Conservation (phyloP, 2,113 vertebrate genomes). For the Trogon surrucura region DNA sequence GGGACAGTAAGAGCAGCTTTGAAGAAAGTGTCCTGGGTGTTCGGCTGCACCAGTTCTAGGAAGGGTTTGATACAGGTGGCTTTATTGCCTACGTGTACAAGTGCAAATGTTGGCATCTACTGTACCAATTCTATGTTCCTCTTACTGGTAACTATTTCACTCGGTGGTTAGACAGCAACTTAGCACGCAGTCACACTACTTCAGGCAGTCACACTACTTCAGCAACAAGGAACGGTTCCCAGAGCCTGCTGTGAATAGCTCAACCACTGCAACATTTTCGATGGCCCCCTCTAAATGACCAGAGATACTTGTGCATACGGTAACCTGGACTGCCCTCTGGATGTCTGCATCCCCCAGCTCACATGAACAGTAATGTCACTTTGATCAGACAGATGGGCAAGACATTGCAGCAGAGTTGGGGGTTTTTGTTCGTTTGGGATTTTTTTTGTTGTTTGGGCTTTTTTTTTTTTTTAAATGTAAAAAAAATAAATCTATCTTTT, state of each 20-base stretch:
- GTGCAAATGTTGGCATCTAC: neutral
- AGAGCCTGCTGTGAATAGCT: neutral
- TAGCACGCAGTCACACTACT: neutral
- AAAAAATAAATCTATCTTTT: neutral
- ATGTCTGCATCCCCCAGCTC: neutral
- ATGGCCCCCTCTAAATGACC: neutral
- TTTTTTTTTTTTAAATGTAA: too few species aligned
- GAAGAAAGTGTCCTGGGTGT: neutral
- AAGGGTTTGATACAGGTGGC: neutral
- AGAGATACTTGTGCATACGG: neutral
- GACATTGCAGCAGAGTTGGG: neutral
- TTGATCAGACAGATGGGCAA: neutral
- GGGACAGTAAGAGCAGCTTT: neutral
- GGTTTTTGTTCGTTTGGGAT: too few species aligned
- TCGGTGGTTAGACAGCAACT: neutral
- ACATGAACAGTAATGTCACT: neutral
- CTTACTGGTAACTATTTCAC: neutral
- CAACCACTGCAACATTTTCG: neutral
- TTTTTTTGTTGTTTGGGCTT: too few species aligned
- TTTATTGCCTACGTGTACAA: neutral
- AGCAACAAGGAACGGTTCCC: fast-evolving
- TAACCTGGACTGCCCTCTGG: neutral
- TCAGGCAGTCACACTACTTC: neutral
- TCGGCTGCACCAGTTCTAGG: neutral
- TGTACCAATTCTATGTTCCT: neutral